A percentile compares a stretch with the other conserved stretches of the same genome.
phyloP scores from a whole-genome alignment of 2,797 vertebrate species.

The Hylomyscus alleni region DNA sequence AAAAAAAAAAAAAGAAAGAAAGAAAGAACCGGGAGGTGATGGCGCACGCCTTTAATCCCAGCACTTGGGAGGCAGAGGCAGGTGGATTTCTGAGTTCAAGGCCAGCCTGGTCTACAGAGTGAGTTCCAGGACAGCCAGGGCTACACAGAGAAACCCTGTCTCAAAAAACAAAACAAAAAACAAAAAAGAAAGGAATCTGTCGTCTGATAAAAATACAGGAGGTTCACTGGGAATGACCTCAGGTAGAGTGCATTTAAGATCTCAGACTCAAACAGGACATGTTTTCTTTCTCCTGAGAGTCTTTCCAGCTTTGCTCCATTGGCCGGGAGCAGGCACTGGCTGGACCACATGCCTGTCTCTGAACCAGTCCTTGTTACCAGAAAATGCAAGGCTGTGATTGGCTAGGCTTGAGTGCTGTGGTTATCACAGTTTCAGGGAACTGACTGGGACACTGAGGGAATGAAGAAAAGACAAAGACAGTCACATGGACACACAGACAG shows the following conservation, averaged over 20 bases:
- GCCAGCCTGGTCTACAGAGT: too few relatives aligned
- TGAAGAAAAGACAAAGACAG: background rate
- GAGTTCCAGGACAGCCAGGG: too few relatives aligned
- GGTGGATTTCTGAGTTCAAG: too few relatives aligned
- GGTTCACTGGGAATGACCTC: background rate
- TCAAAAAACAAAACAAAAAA: too few relatives aligned
- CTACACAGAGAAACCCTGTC: too few relatives aligned
- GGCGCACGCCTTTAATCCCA: too few relatives aligned
- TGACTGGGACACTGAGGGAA: background rate
- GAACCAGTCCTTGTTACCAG: background rate
- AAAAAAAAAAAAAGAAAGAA: too few relatives aligned
- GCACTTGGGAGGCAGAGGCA: too few relatives aligned
- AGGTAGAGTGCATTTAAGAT: slow-evolving; percentile 34
- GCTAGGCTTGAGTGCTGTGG: background rate
- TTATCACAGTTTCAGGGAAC: background rate
- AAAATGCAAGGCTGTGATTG: background rate
- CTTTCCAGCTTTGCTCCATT: background rate
- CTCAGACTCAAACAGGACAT: background rate
- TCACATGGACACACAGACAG: background rate
- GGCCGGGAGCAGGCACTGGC: background rate
- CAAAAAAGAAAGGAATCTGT: background rate
- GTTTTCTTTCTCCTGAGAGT: background rate
- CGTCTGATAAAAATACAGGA: background rate
- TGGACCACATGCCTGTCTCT: background rate
- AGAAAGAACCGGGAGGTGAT: too few relatives aligned